Base-by-base conservation (phyloP, 2,888 invertebrate species). In the Creontiades dilutus region DNA sequence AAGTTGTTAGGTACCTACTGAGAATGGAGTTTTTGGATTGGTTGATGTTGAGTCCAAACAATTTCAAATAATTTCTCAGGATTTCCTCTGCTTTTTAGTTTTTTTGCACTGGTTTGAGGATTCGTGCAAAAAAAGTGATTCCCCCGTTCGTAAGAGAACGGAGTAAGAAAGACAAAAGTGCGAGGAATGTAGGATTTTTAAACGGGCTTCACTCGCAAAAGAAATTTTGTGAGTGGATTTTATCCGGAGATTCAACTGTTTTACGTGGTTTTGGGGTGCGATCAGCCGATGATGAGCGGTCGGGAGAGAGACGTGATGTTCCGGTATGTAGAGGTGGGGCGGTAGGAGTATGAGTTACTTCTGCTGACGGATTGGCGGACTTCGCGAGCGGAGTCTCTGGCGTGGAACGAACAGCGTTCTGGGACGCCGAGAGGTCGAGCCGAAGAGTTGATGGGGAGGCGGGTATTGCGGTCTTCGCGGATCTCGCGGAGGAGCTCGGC, bases 371-470 rank as follows among this genome's bases (percentile, higher is more conserved):
- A 76, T 16, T 61, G 37, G 76, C 89, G 80, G 23, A 61, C 76
- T 68, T 68, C 68, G 47, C 78, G 68, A 68, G 75, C 80, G 14
- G 87, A 89, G 52, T 47, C 48, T 27, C 76, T 68, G 47, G 57
- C 28, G 48, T 78, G 76, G 55, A 68, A 88, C 28, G 88, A 88
- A 28, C 55, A 88, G 27, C 88, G 76, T 28, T 88, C 76, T 11
- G 91, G 91, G 19, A 94, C 93, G 14, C 94, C 94, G 48, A 94
- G 92, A 28, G 94, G 94, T 37, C 94, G 93, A 90, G 93, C 93
- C 37, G 94, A 94, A 11, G 95, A 94, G 28, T 95, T 94, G 91
- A 95, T 94, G 0, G 95, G 94, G 14, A 91, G 23, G 13, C 90
- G 86, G 47, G 90, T 86, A 76, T 89, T 80, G 1, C 88, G 88